A percentile compares a stretch with the other conserved stretches of the same genome.
Conservation (phyloP, 2,797 vertebrate genomes). For the Tragopan temminckii region DNA sequence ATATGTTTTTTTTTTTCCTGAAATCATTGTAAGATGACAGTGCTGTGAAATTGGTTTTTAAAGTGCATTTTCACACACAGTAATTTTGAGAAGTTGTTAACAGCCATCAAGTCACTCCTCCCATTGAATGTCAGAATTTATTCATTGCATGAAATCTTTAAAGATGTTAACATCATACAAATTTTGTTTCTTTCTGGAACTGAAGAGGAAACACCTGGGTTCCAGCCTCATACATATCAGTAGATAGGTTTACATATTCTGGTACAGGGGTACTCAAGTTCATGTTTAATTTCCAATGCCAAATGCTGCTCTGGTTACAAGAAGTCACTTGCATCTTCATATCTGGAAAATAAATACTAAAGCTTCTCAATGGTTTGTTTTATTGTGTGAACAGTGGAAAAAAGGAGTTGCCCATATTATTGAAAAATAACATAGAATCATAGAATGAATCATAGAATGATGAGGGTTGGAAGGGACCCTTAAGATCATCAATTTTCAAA, state of each 20-base stretch:
- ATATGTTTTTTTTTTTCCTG: background rate
- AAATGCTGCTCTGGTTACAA: background rate
- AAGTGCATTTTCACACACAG: background rate
- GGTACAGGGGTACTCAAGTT: background rate
- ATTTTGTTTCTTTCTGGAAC: background rate
- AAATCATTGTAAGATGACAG: rapidly evolving
- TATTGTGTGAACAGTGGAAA: background rate
- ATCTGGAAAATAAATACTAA: background rate
- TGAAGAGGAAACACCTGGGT: background rate
- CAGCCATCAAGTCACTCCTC: background rate
- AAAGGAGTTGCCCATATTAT: background rate
- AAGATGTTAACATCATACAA: background rate
- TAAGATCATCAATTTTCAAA: too few relatives aligned
- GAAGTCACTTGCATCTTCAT: background rate
- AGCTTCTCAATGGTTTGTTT: background rate
- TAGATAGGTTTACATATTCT: background rate
- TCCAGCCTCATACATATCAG: background rate
- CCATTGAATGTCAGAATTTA: background rate
- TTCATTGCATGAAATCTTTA: background rate
- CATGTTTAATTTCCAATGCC: background rate
- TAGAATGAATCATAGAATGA: too few relatives aligned
- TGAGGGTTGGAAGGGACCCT: too few relatives aligned
- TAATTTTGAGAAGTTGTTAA: background rate
- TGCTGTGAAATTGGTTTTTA: background rate
- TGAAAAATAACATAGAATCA: background rate